Base-by-base conservation (phyloP, 2,113 vertebrate genomes). In the Cettia cetti region DNA sequence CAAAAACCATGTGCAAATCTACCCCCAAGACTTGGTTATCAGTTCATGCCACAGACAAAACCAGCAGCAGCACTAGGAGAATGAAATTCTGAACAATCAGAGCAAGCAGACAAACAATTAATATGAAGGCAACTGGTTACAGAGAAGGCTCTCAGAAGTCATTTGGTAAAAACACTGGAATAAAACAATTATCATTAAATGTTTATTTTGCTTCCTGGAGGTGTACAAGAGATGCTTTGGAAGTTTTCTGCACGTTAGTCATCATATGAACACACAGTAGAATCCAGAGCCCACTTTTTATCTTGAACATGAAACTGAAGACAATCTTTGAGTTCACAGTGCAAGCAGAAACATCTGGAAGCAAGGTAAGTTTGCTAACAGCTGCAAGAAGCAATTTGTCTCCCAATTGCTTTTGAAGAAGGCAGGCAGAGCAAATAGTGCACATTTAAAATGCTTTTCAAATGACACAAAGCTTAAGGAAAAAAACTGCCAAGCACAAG, bases 221-320 rank as follows among this genome's bases (percentile, higher is more conserved):
- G 39, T 33, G 50, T 2, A 3, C 23, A 47, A 26, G 19, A 15
- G 14, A 39, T 7, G n/a, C 20, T 75, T 15, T 31, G 0, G 20
- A 64, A 70, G 14, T n/a, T 78, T 60, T 59, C 28, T 37, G 40
- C 24, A 27, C 3, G 12, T 10, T 69, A 10, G 50, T 23, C 16
- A 37, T 10, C 53, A 17, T 35, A 64, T 14, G 30, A 85, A 53
- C 6, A 66, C 30, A 81, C 57, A 56, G 1, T 2, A 11, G 15
- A 68, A 47, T 27, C 27, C 37, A 30, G 0, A 6, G 35, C 40
- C 47, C 42, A 57, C 0, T 50, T 74, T 57, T 81, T 21, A 40
- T 45, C 70, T 30, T 23, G 8, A 66, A n/a, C 30, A 33, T 28
- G 7, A 83, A 57, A n/a, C 28, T 59, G 15, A 78, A 91, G 52